A percentile compares a stretch with the other conserved stretches of the same genome.
phyloP scores from a whole-genome alignment of 2,113 vertebrate genomes.

The Ammodytes marinus region DNA sequence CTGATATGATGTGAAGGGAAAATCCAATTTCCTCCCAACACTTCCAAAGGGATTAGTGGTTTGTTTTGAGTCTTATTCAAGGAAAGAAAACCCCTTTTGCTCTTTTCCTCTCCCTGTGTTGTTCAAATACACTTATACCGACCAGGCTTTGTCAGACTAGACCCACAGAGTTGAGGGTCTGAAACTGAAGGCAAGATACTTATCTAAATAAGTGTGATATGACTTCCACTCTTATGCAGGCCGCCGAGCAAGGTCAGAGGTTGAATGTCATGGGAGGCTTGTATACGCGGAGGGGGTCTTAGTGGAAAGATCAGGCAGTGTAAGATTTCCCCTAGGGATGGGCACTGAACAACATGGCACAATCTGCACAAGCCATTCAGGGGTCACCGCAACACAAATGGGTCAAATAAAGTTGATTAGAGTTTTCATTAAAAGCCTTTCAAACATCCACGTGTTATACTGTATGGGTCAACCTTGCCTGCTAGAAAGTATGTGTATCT shows the following conservation, averaged over 20 bases:
- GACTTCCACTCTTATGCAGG: constrained; percentile 56
- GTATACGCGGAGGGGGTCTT: constrained; percentile 16
- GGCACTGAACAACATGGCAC: constrained; percentile 32
- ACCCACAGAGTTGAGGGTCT: constrained; percentile 43
- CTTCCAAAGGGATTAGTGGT: constrained; percentile 33
- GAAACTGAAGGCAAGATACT: constrained; percentile 59
- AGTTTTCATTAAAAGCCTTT: not conserved
- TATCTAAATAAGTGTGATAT: constrained; percentile 66
- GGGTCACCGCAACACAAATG: constrained; percentile 40
- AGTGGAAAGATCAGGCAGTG: constrained; percentile 37
- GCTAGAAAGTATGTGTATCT: not conserved
- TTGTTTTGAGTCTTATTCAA: constrained; percentile 43
- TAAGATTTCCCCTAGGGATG: constrained; percentile 39
- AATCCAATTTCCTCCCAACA: constrained; percentile 54
- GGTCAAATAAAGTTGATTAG: constrained; percentile 35
- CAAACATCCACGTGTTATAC: not conserved
- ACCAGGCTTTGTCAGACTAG: constrained; percentile 37
- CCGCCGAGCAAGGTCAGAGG: constrained; percentile 64
- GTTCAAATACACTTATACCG: constrained; percentile 43
- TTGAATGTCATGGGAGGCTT: constrained; percentile 64
- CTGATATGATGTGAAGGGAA: constrained; percentile 24
- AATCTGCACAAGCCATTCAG: constrained; percentile 44
- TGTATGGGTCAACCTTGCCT: not conserved
- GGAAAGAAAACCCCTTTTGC: constrained; percentile 9
- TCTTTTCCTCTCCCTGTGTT: constrained; percentile 23